A percentile compares a stretch with the other conserved stretches of the same genome.
Evolutionary conservation across 2,113 vertebrate genomes (phyloP).

Genomic region (Cyanistes caeruleus): DNA sequence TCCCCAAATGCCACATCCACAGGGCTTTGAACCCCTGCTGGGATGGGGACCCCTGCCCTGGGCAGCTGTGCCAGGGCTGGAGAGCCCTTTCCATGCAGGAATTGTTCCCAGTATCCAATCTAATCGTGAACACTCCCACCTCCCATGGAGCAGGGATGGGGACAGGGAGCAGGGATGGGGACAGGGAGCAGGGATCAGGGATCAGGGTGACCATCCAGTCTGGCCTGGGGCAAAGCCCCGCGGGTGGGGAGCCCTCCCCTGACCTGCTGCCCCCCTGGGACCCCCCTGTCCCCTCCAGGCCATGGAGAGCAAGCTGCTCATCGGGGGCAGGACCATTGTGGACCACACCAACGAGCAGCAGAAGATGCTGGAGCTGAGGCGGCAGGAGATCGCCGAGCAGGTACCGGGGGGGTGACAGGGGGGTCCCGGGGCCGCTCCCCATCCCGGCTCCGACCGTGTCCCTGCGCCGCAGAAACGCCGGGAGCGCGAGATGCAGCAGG

Average conservation of each 20-base stretch:
- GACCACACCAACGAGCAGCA: conserved; percentile 98
- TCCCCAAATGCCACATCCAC: neutral
- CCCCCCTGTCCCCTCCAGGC: conserved; percentile 62
- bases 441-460: rapidly evolving
- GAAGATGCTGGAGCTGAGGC: conserved; percentile 90
- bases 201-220: rapidly evolving
- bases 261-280: neutral
- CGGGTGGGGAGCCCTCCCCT: neutral
- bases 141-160: neutral
- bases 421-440: rapidly evolving
- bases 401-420: conserved; percentile 50
- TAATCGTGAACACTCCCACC: rapidly evolving
- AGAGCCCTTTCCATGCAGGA: neutral
- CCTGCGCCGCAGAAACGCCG: conserved; percentile 81
- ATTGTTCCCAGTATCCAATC: neutral
- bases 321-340: conserved; percentile 93
- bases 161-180: no score
- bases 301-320: conserved; percentile 95
- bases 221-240: neutral
- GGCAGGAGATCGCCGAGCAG: conserved; percentile 94
- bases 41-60: neutral
- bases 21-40: neutral
- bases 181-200: neutral
- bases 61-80: neutral
- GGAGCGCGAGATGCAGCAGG: conserved; percentile 92